Conservation (phyloP, 2,888 invertebrate genomes). For the Helicoverpa assulta region DNA sequence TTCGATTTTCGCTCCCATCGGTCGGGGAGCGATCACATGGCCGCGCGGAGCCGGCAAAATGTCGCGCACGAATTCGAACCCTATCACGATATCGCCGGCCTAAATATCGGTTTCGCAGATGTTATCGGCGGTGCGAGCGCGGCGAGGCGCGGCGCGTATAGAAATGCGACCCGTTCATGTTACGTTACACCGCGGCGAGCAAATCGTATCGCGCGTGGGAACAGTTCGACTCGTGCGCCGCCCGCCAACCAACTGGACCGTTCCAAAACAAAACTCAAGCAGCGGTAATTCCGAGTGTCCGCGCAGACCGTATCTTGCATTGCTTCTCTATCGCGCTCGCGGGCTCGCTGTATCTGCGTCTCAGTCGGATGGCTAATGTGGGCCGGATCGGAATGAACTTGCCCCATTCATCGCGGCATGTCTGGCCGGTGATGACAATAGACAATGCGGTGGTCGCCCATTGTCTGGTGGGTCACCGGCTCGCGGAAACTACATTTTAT, state of each 20-base stretch:
- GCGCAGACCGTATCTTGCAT: conserved; percentile 65
- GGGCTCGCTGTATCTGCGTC: conserved; percentile 68
- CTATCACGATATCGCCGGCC: conserved; percentile 83
- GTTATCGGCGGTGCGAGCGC: conserved; percentile 79
- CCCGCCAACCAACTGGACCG: conserved; percentile 81
- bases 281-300: conserved; percentile 85
- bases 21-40: conserved; percentile 84
- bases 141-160: conserved; percentile 80
- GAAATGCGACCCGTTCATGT: conserved; percentile 83
- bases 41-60: conserved; percentile 72
- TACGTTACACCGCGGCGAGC: conserved; percentile 65
- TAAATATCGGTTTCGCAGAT: conserved; percentile 87
- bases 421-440: conserved; percentile 79
- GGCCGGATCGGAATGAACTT: conserved; percentile 81
- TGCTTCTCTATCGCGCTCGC: conserved; percentile 67
- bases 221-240: conserved; percentile 81
- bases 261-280: conserved; percentile 84
- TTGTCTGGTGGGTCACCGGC: conserved; percentile 80
- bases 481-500: conserved; percentile 77
- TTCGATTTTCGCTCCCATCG: conserved; percentile 80
- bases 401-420: conserved; percentile 84
- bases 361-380: conserved; percentile 71
- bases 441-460: conserved; percentile 81
- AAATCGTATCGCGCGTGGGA: conserved; percentile 65
- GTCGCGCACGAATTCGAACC: conserved; percentile 79